These are phyloP conservation scores for Belgica antarctica DNA, from an alignment of 2,888 invertebrate species.

Conservation along the genomic window DNA sequence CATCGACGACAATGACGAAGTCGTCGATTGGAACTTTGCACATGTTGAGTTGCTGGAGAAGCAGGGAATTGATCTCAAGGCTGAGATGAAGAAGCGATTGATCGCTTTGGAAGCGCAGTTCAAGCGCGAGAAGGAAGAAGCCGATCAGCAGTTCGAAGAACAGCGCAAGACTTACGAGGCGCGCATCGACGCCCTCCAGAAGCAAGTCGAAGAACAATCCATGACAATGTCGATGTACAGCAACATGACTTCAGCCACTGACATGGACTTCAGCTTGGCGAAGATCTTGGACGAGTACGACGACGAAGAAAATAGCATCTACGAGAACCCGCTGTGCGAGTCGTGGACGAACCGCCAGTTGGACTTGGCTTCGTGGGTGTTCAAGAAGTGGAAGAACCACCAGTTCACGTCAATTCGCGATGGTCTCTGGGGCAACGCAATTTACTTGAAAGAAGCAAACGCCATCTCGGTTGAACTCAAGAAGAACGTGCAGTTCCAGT, in stretches of 20 bases:
- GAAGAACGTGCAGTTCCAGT: slow-evolving; percentile 99
- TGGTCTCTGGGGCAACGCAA: slow-evolving; percentile 99
- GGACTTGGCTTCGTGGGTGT: slow-evolving; percentile 91
- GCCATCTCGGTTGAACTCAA: slow-evolving; percentile 98
- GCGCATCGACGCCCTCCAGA: slow-evolving; percentile 93
- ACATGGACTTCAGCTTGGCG: slow-evolving; percentile 62
- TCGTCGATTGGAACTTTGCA: slow-evolving; percentile 98
- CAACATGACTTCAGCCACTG: slow-evolving; percentile 59
- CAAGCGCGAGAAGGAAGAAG: slow-evolving; percentile 91
- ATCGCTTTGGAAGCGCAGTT: slow-evolving; percentile 94
- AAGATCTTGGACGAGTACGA: slow-evolving; percentile 93
- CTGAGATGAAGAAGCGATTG: slow-evolving; percentile 95
- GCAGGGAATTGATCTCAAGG: slow-evolving; percentile 95
- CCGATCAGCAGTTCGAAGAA: slow-evolving; percentile 93
- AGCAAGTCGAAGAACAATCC: slow-evolving; percentile 97
- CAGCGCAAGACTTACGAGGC: slow-evolving; percentile 98
- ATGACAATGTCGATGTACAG: slow-evolving; percentile 98
- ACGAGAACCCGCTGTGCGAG: slow-evolving; percentile 91
- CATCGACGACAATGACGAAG: slow-evolving; percentile 51
- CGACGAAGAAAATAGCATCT: slow-evolving; percentile 63
- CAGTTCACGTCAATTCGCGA: slow-evolving; percentile 99
- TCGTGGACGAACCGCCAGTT: slow-evolving; percentile 96
- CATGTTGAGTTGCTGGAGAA: slow-evolving; percentile 96
- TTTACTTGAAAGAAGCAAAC: slow-evolving; percentile 99
- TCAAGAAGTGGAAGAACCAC: slow-evolving; percentile 98